Evolutionary conservation across 2,888 invertebrate genomes (phyloP).

Genomic region (Junonia oenone): DNA sequence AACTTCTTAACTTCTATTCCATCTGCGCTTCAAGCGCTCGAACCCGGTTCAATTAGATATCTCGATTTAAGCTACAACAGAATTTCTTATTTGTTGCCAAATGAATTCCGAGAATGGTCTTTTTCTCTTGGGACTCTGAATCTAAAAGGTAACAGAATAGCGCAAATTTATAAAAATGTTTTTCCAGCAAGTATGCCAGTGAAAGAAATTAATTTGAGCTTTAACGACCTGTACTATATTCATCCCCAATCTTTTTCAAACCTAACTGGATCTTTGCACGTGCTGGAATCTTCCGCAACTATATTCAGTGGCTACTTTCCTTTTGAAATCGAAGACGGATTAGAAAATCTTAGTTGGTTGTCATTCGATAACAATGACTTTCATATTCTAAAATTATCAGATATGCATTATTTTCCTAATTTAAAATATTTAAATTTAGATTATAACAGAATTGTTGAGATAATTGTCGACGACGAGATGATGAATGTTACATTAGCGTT

Average conservation of each 20-base stretch:
- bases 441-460: constrained; percentile 87
- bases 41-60: constrained; percentile 85
- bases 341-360: constrained; percentile 88
- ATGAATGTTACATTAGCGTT: constrained; percentile 85
- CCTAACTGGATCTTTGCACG: constrained; percentile 86
- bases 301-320: constrained; percentile 89
- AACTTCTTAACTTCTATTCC: constrained; percentile 89
- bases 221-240: constrained; percentile 91
- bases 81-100: constrained; percentile 86
- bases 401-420: constrained; percentile 83
- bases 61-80: constrained; percentile 93
- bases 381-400: constrained; percentile 84
- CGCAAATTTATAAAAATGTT: constrained; percentile 84
- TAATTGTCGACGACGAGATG: constrained; percentile 85
- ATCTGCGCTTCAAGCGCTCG: constrained; percentile 84
- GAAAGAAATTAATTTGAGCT: constrained; percentile 93
- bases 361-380: constrained; percentile 94
- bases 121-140: constrained; percentile 88
- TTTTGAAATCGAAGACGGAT: constrained; percentile 85
- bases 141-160: constrained; percentile 90
- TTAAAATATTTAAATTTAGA: constrained; percentile 91
- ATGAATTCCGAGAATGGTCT: constrained; percentile 89
- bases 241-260: constrained; percentile 89
- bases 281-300: constrained; percentile 91
- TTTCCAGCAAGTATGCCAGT: constrained; percentile 87